Evolutionary conservation across 2,888 invertebrate species (phyloP).

Genomic region (Ophraella communa): DNA sequence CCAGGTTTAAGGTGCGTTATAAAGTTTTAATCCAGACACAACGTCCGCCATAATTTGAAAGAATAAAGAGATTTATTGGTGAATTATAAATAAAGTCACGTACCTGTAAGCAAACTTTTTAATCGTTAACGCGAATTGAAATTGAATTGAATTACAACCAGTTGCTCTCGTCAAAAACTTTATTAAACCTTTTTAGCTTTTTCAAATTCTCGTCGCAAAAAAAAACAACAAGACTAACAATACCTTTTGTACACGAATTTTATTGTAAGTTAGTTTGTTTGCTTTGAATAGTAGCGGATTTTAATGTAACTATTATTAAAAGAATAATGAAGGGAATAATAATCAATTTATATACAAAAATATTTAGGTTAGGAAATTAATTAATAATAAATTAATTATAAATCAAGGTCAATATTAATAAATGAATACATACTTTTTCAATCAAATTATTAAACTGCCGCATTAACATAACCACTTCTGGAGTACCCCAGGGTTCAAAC

Average conservation of each 20-base stretch:
- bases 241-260: neutral
- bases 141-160: conserved; percentile 45
- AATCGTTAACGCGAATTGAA: conserved; percentile 45
- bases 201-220: neutral
- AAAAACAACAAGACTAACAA: conserved; percentile 3
- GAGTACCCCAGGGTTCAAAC: too few species aligned
- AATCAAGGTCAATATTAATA: too few species aligned
- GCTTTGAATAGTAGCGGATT: too few species aligned
- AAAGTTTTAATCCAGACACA: conserved; percentile 12
- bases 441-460: too few species aligned
- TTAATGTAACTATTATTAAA: too few species aligned
- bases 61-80: conserved; percentile 28
- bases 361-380: too few species aligned
- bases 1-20: neutral
- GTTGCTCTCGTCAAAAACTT: conserved; percentile 43
- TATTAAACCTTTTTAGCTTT: conserved; percentile 43
- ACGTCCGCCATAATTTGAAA: conserved; percentile 5
- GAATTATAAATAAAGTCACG: conserved; percentile 45
- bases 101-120: conserved; percentile 46
- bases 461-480: too few species aligned
- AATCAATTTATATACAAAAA: too few species aligned
- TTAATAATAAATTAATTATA: too few species aligned
- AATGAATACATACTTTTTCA: too few species aligned
- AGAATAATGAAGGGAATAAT: too few species aligned
- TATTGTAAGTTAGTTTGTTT: too few species aligned